Conservation (phyloP, 2,113 vertebrate species). For the Uria lomvia region DNA sequence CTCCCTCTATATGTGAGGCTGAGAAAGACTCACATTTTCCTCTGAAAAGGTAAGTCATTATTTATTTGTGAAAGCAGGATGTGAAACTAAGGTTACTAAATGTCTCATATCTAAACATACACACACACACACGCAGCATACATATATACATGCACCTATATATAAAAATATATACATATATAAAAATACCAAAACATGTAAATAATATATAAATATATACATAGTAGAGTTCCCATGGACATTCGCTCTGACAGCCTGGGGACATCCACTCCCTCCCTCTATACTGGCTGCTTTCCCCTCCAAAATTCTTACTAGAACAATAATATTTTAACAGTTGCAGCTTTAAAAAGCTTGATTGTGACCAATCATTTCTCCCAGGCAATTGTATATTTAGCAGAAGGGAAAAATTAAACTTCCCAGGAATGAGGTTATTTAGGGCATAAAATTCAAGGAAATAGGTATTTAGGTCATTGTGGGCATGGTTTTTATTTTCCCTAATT, state of each 20-base stretch:
- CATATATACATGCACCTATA: too few species aligned
- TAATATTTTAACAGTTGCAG: slow-evolving; percentile 66
- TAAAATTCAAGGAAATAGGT: slow-evolving; percentile 78
- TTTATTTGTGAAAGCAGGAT: not conserved
- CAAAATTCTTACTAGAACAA: slow-evolving; percentile 33
- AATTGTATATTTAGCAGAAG: slow-evolving; percentile 67
- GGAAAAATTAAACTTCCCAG: slow-evolving; percentile 70
- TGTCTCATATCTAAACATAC: not conserved
- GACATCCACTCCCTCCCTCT: not conserved
- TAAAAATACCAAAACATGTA: not conserved
- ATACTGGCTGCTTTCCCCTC: not conserved
- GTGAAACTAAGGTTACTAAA: not conserved
- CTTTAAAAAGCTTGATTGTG: slow-evolving; percentile 53
- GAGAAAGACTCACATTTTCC: not conserved
- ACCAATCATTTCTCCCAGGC: slow-evolving; percentile 63
- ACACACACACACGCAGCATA: too few species aligned
- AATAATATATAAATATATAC: not conserved
- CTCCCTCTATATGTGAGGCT: not conserved
- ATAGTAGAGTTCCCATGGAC: not conserved
- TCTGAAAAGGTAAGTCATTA: not conserved
- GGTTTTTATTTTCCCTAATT: slow-evolving; percentile 86
- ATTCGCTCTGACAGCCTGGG: not conserved
- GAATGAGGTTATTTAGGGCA: slow-evolving; percentile 74
- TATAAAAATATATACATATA: not conserved
- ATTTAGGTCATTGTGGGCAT: slow-evolving; percentile 78